A percentile compares a stretch with the other conserved stretches of the same genome.
These are phyloP conservation scores for Hyperoplus lanceolatus DNA, from an alignment of 2,797 vertebrate genomes.

Conservation along the genomic window DNA sequence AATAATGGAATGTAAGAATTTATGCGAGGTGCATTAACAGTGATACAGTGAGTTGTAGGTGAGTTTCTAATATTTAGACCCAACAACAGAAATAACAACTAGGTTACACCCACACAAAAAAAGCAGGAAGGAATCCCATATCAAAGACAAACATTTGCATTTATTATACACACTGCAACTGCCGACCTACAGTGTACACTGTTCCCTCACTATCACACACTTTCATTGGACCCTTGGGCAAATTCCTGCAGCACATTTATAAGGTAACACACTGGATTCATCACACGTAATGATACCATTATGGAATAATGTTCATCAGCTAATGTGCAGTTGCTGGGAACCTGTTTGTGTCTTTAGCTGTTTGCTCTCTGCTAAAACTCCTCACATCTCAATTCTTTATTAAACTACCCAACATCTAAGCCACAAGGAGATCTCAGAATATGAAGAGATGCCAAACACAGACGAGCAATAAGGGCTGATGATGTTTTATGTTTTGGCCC, in stretches of 20 bases:
- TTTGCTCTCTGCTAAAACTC: slow-evolving; percentile 61
- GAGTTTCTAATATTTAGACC: slow-evolving; percentile 27
- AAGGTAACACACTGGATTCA: slow-evolving; percentile 74
- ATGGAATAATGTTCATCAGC: slow-evolving; percentile 78
- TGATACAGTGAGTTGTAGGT: slow-evolving; percentile 29
- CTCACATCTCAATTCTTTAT: slow-evolving; percentile 68
- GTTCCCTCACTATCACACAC: slow-evolving; percentile 40
- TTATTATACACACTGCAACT: not conserved
- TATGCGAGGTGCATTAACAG: slow-evolving; percentile 55
- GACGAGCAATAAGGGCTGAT: slow-evolving; percentile 76
- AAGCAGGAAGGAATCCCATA: slow-evolving; percentile 25
- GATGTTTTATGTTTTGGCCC: slow-evolving; percentile 75
- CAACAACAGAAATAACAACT: slow-evolving; percentile 46
- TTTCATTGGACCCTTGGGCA: slow-evolving; percentile 46
- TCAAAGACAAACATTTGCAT: slow-evolving; percentile 6
- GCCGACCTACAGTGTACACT: slow-evolving; percentile 28
- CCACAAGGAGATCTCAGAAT: slow-evolving; percentile 67
- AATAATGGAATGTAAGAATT: slow-evolving; percentile 31
- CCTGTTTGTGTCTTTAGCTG: slow-evolving; percentile 72
- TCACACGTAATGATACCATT: slow-evolving; percentile 79
- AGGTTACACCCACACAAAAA: slow-evolving; percentile 39
- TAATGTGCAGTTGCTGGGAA: slow-evolving; percentile 73
- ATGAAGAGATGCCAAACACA: slow-evolving; percentile 74
- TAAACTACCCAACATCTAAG: slow-evolving; percentile 58
- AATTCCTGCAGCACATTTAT: slow-evolving; percentile 71